Base-by-base conservation (phyloP, 1,140 invertebrate genomes). In the Drosophila tristis region DNA sequence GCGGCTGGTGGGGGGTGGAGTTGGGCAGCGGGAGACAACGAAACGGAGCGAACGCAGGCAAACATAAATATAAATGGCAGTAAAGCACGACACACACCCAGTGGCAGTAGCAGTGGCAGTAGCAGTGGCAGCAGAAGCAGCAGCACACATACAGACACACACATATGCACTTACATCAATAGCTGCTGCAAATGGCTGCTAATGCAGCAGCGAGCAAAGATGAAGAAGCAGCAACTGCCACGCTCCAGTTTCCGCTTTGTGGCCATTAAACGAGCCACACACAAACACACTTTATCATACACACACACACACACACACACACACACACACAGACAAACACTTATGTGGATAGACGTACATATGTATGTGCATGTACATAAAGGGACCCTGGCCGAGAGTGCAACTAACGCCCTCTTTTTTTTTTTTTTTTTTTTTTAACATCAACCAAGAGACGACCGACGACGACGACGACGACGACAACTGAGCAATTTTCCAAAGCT, bases 31-130 rank as follows among this genome's bases (percentile, higher is more conserved):
- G 15, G 15, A 64, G 74, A 59, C 64, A 70, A 60, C 47, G 55
- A 47, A 70, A 60, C 47, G 55, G 44, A 75, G 29, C 31, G 44
- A 44, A 55, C 31, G 31, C 31, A 31, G 50, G 76, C 78, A 86
- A 86, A 86, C 82, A 87, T 86, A 87, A 86, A 86, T 86, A 86
- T 87, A 86, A 86, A 87, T 80, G 80, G 82, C 82, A 81, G 81
- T 81, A 78, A 85, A 78, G 73, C 73, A 76, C 59, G 67, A 48
- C 50, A 62, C 51, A 77, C 51, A 62, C 47, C 53, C 55, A 26
- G n/a, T 8, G 25, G 50, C 13, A 42, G 29, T 15, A 16, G 11
- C 13, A 31, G n/a, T n/a, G n/a, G n/a, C n/a, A n/a, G n/a, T n/a
- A n/a, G n/a, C 55, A 26, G n/a, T 8, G 25, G 50, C 13, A 42